These are phyloP conservation scores for Oryzias sinensis DNA, from an alignment of 2,797 vertebrate species.

Conservation along the genomic window DNA sequence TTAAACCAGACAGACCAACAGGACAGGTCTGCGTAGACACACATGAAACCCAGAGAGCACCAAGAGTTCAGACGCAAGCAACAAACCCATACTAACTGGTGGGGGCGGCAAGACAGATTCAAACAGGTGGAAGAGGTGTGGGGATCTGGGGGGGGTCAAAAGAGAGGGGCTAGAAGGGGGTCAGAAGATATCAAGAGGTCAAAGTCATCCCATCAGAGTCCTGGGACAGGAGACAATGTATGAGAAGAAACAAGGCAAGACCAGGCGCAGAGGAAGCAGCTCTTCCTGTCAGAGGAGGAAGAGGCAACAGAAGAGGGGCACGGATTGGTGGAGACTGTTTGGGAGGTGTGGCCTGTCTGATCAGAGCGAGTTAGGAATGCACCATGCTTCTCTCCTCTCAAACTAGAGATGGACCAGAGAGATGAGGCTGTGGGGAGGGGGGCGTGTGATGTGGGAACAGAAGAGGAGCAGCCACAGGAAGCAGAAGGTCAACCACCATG, in stretches of 20 bases:
- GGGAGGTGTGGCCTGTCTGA: conserved; percentile 32
- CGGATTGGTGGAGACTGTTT: conserved; percentile 55
- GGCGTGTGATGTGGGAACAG: conserved; percentile 48
- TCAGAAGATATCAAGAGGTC: conserved; percentile 57
- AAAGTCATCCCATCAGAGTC: conserved; percentile 63
- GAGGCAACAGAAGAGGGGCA: conserved; percentile 47
- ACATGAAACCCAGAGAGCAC: conserved; percentile 66
- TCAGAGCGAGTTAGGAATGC: conserved; percentile 79
- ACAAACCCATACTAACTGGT: conserved; percentile 76
- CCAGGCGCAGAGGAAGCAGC: conserved; percentile 53
- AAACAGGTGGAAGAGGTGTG: conserved; percentile 62
- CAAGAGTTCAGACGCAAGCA: conserved; percentile 81
- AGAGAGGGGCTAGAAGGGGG: conserved; percentile 24
- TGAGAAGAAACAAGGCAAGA: conserved; percentile 74
- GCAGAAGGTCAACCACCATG: conserved; percentile 79
- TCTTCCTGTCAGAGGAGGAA: conserved; percentile 65
- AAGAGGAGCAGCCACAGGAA: conserved; percentile 80
- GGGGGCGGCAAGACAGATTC: conserved; percentile 58
- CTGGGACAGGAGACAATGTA: conserved; percentile 67
- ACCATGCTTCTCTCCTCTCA: conserved; percentile 81
- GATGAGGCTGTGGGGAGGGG: conserved; percentile 23
- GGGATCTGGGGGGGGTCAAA: conserved; percentile 17
- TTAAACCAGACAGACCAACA: conserved; percentile 77
- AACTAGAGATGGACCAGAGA: conserved; percentile 50
- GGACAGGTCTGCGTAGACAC: conserved; percentile 77